Evolutionary conservation across 2,888 invertebrate genomes (phyloP), one percentile per base, ranked within the genome.

Genomic region (Dromius quadrimaculatus): DNA sequence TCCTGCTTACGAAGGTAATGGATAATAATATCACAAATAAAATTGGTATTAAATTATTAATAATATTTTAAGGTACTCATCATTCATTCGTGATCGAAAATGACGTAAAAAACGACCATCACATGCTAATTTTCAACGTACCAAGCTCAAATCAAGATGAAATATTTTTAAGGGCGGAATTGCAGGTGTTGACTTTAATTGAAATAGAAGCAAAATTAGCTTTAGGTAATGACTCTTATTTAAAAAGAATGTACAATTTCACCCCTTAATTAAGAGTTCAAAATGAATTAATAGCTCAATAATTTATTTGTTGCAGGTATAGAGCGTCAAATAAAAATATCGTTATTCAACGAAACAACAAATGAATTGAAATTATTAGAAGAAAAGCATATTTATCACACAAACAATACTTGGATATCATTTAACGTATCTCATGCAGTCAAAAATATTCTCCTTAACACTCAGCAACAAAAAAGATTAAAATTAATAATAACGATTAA

Each of bases 361-460:
- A 75, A 76, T 43, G 73, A 76, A 64, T 74, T 79, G 8, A 64
- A 76, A 8, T 71, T 74, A 20, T 72, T 78, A 4, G 76, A 79
- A 61, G 76, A 80, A 72, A 72, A 77, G 2, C 78, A 78, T 57
- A 74, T 81, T 20, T 76, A 78, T 23, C 81, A 81, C 62, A 74
- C 74, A 3, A 80, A 82, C 71, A 80, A 81, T 71, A 81, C 81
- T 6, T 83, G 83, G 83, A 64, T 82, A 20, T 77, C 79, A 0
- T 82, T 82, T 71, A 80, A 82, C 68, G 71, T 83, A 41, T 81
- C 82, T 0, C 61, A 73, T 20, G 77, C 79, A 15, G 78, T 83
- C 1, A 72, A 72, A 23, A 54, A 41, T 4, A 11, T 76, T 8
- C 9, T 57, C 9, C n/a, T 17, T 2, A 9, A 38, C 5, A 73